These are phyloP conservation scores for Steatornis caripensis DNA, from an alignment of 2,113 vertebrate species.

Conservation along the genomic window DNA sequence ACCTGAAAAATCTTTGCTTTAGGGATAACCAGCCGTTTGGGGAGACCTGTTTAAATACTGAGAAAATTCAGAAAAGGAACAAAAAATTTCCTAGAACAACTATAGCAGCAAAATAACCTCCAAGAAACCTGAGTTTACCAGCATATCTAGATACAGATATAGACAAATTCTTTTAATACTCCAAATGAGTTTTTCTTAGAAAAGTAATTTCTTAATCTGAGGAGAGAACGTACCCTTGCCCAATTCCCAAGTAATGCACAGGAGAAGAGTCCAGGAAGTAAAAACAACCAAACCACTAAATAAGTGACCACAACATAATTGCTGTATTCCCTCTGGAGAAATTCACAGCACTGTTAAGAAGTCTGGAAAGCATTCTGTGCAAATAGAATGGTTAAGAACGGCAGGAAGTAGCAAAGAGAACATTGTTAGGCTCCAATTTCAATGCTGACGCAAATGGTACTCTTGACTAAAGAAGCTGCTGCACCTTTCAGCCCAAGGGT, in stretches of 20 bases:
- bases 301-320: background rate
- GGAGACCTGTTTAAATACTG: background rate
- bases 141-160: background rate
- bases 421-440: background rate
- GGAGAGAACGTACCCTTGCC: background rate
- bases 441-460: background rate
- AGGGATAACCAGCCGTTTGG: background rate
- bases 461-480: background rate
- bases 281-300: background rate
- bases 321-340: background rate
- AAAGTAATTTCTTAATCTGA: constrained; percentile 16
- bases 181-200: background rate
- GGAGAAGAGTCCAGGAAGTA: background rate
- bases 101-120: background rate
- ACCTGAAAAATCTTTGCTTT: background rate
- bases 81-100: background rate
- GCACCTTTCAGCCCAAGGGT: background rate
- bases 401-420: background rate
- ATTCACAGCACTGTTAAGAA: background rate
- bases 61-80: background rate
- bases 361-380: background rate
- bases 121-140: background rate
- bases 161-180: background rate
- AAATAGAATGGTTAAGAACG: background rate
- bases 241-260: background rate